Conservation (phyloP, 1,140 invertebrate species). For the Frieseomelitta varia region DNA sequence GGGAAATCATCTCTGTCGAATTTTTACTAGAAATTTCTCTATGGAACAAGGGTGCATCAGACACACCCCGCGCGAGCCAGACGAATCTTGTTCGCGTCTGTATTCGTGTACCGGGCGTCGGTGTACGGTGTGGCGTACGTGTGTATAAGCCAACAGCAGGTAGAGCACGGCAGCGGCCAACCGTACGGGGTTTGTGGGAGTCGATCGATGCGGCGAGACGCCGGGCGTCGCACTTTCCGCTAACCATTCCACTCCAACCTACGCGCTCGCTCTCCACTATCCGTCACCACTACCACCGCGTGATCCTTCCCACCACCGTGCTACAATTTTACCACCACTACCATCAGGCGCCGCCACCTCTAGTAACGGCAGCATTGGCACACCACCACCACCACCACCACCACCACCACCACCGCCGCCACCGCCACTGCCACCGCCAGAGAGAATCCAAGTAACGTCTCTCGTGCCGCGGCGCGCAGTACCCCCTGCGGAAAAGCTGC, state of each 20-base stretch:
- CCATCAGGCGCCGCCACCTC: neutral
- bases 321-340: constrained; percentile 20
- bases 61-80: constrained; percentile 42
- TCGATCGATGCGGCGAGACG: constrained; percentile 82
- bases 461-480: constrained; percentile 41
- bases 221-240: constrained; percentile 80
- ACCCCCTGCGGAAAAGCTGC: constrained; percentile 54
- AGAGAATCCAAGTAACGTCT: constrained; percentile 7
- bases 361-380: neutral
- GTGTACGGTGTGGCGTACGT: neutral
- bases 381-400: neutral
- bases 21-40: constrained; percentile 26
- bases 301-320: constrained; percentile 5
- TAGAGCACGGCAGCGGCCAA: constrained; percentile 47
- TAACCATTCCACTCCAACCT: constrained; percentile 67
- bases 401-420: neutral
- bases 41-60: constrained; percentile 25
- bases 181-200: constrained; percentile 49
- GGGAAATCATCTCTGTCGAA: neutral
- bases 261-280: constrained; percentile 54
- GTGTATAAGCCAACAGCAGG: constrained; percentile 55
- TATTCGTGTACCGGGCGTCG: constrained; percentile 2
- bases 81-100: constrained; percentile 6
- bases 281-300: constrained; percentile 36
- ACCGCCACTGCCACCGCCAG: neutral